Evolutionary conservation across 2,888 invertebrate species (phyloP), one percentile per base, ranked within the genome.

Genomic region (Tridacna gigas): DNA sequence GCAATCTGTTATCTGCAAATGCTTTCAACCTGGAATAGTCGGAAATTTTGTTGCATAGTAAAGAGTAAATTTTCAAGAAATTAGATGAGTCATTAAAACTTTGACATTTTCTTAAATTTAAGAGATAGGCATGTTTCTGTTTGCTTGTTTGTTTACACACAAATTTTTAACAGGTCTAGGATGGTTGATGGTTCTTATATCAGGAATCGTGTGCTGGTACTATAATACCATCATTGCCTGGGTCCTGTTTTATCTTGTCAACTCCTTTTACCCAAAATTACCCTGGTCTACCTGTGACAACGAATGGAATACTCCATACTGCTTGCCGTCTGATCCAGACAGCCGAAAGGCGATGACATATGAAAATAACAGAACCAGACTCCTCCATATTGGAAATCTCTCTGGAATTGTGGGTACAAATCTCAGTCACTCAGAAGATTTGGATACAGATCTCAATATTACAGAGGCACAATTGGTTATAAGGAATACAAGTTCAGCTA

Each of bases 201-300:
- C 98, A 2, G 97, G 98, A 90, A 97, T 98, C 95, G 98, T 99
- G 84, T 97, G 98, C 3, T 96, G 98, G 80, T 99, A 99, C 95
- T 98, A 99, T 96, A 99, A 98, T 94, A 98, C 98, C 90, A 98
- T 99, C 95, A 98, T 99, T 92, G 98, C 98, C 74, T 99, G 98
- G 98, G 98, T 98, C 93, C 97, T 98, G 96, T 98, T 97, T 95
- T 98, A 98, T 94, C 96, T 98, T 85, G 97, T 98, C 95, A 98
- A 98, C 93, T 98, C 98, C 93, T 97, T 98, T 95, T 96, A 97
- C 97, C 96, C 96, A 88, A 97, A 97, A 37, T 95, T 98, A 67
- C 98, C 98, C 2, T 98, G 98, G 98, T 96, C 97, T 0, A 95
- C 96, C 56, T 98, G 98, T 95, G 93, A 93, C 56, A 95, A 96